phyloP scores from a whole-genome alignment of 1,140 invertebrate genomes.

The Trichonephila clavipes region DNA sequence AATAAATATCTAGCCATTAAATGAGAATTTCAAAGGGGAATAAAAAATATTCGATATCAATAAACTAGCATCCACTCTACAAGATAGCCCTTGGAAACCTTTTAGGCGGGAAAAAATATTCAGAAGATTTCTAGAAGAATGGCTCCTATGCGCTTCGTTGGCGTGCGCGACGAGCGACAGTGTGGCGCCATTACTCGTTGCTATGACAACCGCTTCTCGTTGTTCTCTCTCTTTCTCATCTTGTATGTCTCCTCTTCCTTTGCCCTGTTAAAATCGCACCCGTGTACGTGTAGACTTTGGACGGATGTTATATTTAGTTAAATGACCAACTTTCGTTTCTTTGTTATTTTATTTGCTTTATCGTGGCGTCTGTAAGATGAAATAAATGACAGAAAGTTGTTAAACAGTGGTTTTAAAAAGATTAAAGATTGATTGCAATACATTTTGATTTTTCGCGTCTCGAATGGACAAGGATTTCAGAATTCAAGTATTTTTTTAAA shows the following conservation, averaged over 20 bases:
- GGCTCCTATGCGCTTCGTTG: neutral
- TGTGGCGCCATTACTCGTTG: slow-evolving; percentile 55
- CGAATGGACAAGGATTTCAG: too few species aligned
- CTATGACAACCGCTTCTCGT: slow-evolving; percentile 63
- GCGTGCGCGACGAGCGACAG: slow-evolving; percentile 58
- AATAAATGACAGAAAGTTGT: too few species aligned
- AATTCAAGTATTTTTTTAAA: too few species aligned
- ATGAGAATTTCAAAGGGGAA: neutral
- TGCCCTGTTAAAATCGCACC: neutral
- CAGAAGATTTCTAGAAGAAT: slow-evolving; percentile 33
- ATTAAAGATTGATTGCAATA: too few species aligned
- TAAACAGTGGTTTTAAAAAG: too few species aligned
- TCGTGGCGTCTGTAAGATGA: too few species aligned
- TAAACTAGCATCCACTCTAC: neutral
- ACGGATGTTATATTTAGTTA: slow-evolving; percentile 4
- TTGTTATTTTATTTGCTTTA: neutral
- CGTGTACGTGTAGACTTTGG: slow-evolving; percentile 1
- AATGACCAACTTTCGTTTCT: neutral
- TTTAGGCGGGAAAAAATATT: slow-evolving; percentile 67
- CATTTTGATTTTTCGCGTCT: too few species aligned
- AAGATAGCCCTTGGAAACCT: slow-evolving; percentile 44
- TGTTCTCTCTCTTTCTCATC: slow-evolving; percentile 10
- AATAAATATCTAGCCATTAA: neutral
- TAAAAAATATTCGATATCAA: neutral
- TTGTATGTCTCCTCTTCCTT: slow-evolving; percentile 35